Base-by-base conservation (phyloP, 2,113 vertebrate species). In the Menura novaehollandiae region DNA sequence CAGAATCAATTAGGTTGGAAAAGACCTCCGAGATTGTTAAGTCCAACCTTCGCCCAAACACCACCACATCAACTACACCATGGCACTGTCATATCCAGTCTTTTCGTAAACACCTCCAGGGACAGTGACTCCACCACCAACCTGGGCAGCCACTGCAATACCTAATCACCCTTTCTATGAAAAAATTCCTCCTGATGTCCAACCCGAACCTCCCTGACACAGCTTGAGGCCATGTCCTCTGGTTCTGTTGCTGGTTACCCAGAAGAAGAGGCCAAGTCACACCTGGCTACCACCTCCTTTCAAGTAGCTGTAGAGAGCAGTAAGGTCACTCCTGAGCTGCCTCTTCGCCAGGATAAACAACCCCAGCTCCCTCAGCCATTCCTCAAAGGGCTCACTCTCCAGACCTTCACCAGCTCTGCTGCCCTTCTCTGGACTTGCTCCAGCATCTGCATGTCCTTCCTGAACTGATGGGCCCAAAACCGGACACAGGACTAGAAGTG, bases 41-140 rank as follows among this genome's bases (percentile, higher is more conserved):
- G 11, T 35, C n/a, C 35, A 49, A 37, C 11, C 26, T 26, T 6
- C 9, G 15, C 56, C 30, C 0, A 0, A 37, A 43, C 17, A 64
- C 6, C 35, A 43, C 9, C 9, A 23, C 10, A 13, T 16, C 56
- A 58, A 9, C 32, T 4, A 75, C 41, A 27, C 3, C 35, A 63
- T 1, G 0, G 30, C 24, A 30, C 9, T 41, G n/a, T 30, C n/a
- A 46, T 0, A 3, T 6, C 11, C 15, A 24, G 11, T 21, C 24
- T 33, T 18, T 37, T 14, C 51, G 6, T 22, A 9, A 60, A 60
- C 15, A 49, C 14, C 21, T 79, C 75, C 21, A 35, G 3, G 9
- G 6, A 88, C 0, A 0, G 5, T 12, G 41, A 17, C 20, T 41
- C 47, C 11, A 41, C 20, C 47, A n/a, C 19, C 28, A 47, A 20